Evolutionary conservation across 2,888 invertebrate species (phyloP).

Genomic region (Euphydryas editha): DNA sequence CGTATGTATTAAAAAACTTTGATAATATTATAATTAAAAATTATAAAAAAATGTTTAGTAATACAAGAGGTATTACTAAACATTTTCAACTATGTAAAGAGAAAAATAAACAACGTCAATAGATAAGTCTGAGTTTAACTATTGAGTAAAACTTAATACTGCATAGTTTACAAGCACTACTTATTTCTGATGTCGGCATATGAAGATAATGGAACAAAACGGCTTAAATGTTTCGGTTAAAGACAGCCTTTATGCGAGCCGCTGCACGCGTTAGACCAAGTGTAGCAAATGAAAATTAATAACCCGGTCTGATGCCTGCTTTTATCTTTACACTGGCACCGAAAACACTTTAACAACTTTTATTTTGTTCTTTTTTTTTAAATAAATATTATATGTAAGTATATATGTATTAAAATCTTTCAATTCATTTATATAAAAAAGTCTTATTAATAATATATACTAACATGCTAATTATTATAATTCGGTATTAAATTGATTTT

Average conservation of each 20-base stretch:
- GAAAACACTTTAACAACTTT: slow-evolving; percentile 3
- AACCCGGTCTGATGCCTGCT: slow-evolving; percentile 44
- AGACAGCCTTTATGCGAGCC: slow-evolving; percentile 43
- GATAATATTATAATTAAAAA: too few relatives aligned
- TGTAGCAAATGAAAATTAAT: slow-evolving; percentile 75
- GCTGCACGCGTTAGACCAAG: slow-evolving; percentile 49
- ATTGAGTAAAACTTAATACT: slow-evolving; percentile 4
- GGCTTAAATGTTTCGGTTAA: slow-evolving; percentile 50
- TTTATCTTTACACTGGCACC: slow-evolving; percentile 10
- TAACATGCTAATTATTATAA: too few relatives aligned
- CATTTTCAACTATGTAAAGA: too few relatives aligned
- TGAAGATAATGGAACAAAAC: slow-evolving; percentile 56
- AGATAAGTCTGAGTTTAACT: not conserved
- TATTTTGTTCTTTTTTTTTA: not conserved
- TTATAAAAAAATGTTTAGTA: too few relatives aligned
- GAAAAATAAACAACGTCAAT: not conserved
- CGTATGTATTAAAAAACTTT: too few relatives aligned
- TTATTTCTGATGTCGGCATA: slow-evolving; percentile 43
- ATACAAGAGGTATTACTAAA: not conserved
- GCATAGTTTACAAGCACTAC: slow-evolving; percentile 13
- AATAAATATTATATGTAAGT: not conserved
- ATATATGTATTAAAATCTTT: too few relatives aligned
- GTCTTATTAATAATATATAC: too few relatives aligned
- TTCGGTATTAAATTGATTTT: too few relatives aligned
- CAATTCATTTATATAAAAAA: too few relatives aligned